A percentile compares a stretch with the other conserved stretches of the same genome.
Evolutionary conservation across 2,888 invertebrate species (phyloP).

Genomic region (Melinaea menophilus): DNA sequence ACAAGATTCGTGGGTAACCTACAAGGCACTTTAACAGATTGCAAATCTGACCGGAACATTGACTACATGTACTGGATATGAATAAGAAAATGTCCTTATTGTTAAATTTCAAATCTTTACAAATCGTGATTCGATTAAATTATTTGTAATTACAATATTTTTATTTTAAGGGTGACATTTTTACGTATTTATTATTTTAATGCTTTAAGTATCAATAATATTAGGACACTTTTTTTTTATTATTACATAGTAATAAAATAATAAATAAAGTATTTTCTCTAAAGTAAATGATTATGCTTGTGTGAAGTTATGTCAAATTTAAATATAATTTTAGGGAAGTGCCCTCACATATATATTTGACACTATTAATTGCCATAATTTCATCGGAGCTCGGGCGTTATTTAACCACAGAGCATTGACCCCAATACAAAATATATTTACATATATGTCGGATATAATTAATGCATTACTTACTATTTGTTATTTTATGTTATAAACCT

Average conservation of each 20-base stretch:
- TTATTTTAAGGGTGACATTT: too few species aligned
- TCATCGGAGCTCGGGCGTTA: background rate
- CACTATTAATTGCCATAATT: background rate
- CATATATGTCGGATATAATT: slow-evolving; percentile 13
- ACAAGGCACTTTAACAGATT: slow-evolving; percentile 50
- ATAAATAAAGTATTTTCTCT: too few species aligned
- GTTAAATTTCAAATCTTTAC: background rate
- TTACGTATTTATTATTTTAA: too few species aligned
- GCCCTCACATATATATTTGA: background rate
- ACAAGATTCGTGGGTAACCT: slow-evolving; percentile 36
- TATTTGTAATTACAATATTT: too few species aligned
- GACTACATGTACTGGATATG: slow-evolving; percentile 25
- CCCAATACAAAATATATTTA: slow-evolving; percentile 9
- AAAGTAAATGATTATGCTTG: too few species aligned
- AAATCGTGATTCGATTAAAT: too few species aligned
- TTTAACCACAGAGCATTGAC: slow-evolving; percentile 11
- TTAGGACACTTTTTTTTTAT: too few species aligned
- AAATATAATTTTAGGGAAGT: background rate
- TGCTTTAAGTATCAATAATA: too few species aligned
- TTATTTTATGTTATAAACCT: too few species aligned
- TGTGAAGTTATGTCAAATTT: too few species aligned
- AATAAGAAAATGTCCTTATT: background rate
- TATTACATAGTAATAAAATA: too few species aligned
- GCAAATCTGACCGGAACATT: slow-evolving; percentile 42
- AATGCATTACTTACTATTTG: background rate